These are phyloP conservation scores for Megaceryle maxima DNA, from an alignment of 2,113 vertebrate species.

Conservation along the genomic window DNA sequence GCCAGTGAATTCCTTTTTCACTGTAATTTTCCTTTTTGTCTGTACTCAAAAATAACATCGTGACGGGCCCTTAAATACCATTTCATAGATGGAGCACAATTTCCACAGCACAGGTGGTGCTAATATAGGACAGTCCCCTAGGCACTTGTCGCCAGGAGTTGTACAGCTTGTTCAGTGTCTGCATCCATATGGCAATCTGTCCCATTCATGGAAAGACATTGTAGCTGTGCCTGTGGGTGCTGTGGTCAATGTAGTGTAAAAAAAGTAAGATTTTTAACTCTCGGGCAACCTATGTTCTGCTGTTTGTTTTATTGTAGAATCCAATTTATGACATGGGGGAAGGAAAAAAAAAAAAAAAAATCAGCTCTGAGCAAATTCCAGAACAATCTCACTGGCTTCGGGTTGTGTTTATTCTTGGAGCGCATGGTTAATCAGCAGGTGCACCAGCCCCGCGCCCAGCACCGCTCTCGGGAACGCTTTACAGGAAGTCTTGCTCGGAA, in stretches of 20 bases:
- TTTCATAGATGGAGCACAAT: conserved; percentile 68
- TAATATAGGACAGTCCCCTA: conserved; percentile 90
- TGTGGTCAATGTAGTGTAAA: conserved; percentile 77
- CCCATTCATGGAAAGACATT: conserved; percentile 79
- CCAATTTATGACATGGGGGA: neutral
- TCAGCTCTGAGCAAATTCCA: conserved; percentile 34
- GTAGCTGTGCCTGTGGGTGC: conserved; percentile 75
- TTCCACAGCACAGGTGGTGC: conserved; percentile 87
- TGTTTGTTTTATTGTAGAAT: conserved; percentile 41
- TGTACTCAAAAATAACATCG: conserved; percentile 67
- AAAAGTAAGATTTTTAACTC: conserved; percentile 73
- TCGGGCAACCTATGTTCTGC: conserved; percentile 49
- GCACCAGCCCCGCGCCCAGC: conserved; percentile 1
- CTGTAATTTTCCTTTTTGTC: conserved; percentile 69
- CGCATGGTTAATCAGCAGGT: conserved; percentile 35
- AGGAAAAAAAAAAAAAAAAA: neutral
- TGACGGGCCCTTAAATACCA: conserved; percentile 71
- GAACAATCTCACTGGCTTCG: conserved; percentile 6
- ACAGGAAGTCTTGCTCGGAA: conserved; percentile 50
- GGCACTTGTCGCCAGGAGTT: conserved; percentile 88
- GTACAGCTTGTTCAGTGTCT: conserved; percentile 89
- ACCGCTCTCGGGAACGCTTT: neutral
- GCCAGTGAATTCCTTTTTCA: conserved; percentile 70
- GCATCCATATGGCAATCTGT: conserved; percentile 89
- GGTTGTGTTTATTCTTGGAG: conserved; percentile 51